Base-by-base conservation (phyloP, 2,113 vertebrate genomes). In the Aspidoscelis tigris region DNA sequence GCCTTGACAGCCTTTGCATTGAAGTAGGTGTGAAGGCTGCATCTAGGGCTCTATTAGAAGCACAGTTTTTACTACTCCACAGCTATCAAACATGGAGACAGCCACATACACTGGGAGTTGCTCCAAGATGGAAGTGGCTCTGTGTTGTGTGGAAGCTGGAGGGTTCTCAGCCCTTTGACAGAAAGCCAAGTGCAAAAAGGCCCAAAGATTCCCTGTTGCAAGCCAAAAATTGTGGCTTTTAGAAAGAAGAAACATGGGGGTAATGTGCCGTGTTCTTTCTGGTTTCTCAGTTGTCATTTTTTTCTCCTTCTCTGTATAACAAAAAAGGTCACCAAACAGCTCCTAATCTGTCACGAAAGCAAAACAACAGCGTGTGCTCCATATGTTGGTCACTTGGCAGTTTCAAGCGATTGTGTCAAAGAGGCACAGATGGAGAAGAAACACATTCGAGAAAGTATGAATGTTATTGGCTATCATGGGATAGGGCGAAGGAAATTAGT, bases 401-500 rank as follows among this genome's bases (percentile, higher is more conserved):
- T 69, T 21, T 87, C 50, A 41, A 10, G 12, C n/a, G 14, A 68
- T 20, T 0, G 0, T 3, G 9, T 33, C 21, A 21, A 12, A n/a
- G 84, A 85, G 47, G 53, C 74, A 88, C 47, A 79, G 73, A 39
- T 81, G 68, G 80, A 83, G 53, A 82, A 84, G 79, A 26, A 76
- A 77, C 22, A 33, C 9, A 76, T 33, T 81, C 22, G 41, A 61
- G 64, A 44, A 21, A 20, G 33, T 74, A 41, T 44, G 91, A 86
- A 86, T 18, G 85, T 78, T 41, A 66, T 1, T 44, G 39, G 87
- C 84, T 81, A 41, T 80, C 88, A 78, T 50, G 26, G 14, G 33
- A 16, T 18, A 20, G 20, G 41, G 41, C 14, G 24, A 70, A 88
- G 0, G 79, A 89, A 92, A 92, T 91, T 87, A 84, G 41, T 50